Evolutionary conservation across 2,797 vertebrate species (phyloP), one percentile per base, ranked within the genome.

Genomic region (Cyprinella venusta): DNA sequence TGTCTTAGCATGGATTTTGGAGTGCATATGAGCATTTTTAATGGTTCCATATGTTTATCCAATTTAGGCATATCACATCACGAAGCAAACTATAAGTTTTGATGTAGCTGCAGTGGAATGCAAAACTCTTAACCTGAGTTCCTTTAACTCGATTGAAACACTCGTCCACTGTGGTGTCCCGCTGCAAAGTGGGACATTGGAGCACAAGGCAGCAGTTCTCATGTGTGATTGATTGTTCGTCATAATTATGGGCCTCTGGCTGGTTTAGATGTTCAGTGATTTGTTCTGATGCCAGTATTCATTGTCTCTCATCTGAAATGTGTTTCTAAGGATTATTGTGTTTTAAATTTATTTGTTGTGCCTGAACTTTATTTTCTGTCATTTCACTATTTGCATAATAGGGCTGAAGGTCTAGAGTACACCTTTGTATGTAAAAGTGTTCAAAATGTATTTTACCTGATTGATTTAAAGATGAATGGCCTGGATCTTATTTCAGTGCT

Each of bases 321-420:
- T 78, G 75, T 84, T 54, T 77, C 74, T 72, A 79, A 77, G 75
- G 69, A 76, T 77, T 77, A 82, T 71, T 81, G 78, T 86, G 79
- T 86, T 88, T 88, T 82, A 36, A 80, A 71, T 79, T 83, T 52
- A 59, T 88, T 87, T 88, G 81, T 87, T 80, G 85, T 88, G 86
- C 86, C 81, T 88, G 72, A 87, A 86, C 88, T 85, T 88, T 87
- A 88, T 88, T 84, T 85, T 79, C 69, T 87, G 81, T 86, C 72
- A 86, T 84, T 86, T 85, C 82, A 87, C 76, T 70, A 74, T 40
- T 86, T 77, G 72, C 52, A 81, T 82, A 75, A 86, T 84, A 83
- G 84, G 87, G 85, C 85, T 83, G 82, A 86, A 80, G 75, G 84
- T 82, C 48, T 82, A 74, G 59, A 87, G 79, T 80, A 84, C 76